These are phyloP conservation scores for Melopsittacus undulatus DNA, from an alignment of 2,797 vertebrate genomes.

Conservation along the genomic window DNA sequence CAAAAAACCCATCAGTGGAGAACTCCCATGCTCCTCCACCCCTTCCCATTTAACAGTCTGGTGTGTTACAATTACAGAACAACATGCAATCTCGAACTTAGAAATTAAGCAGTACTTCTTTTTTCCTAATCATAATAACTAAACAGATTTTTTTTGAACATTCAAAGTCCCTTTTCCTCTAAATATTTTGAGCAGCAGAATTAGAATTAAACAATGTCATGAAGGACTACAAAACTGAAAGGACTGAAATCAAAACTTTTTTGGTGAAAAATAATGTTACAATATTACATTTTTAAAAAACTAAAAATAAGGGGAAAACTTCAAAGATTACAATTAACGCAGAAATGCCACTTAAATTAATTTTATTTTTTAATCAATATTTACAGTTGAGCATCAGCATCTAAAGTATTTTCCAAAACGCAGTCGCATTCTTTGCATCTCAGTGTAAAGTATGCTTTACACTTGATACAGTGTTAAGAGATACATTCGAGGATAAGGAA, in stretches of 20 bases:
- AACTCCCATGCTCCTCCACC: slow-evolving; percentile 33
- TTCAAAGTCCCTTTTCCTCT: background rate
- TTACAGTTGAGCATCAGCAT: slow-evolving; percentile 57
- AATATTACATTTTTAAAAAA: background rate
- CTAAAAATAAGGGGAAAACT: background rate
- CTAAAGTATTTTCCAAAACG: slow-evolving; percentile 57
- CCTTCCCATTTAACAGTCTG: slow-evolving; percentile 11
- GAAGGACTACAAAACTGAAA: background rate
- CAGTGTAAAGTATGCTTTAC: slow-evolving; percentile 62
- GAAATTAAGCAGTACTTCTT: background rate
- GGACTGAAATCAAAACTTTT: background rate
- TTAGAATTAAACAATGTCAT: background rate
- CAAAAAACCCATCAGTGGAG: background rate
- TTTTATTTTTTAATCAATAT: slow-evolving; percentile 59
- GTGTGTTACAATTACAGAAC: background rate
- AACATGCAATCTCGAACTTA: slow-evolving; percentile 17
- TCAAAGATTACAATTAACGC: slow-evolving; percentile 69
- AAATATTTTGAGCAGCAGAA: slow-evolving; percentile 27
- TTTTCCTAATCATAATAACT: background rate
- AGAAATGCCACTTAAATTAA: slow-evolving; percentile 51
- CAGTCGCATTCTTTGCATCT: slow-evolving; percentile 39
- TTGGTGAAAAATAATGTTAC: background rate
- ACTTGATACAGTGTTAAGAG: slow-evolving; percentile 55
- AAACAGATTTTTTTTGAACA: background rate
- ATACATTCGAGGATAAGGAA: slow-evolving; percentile 68